Conservation (phyloP, 2,888 invertebrate species). For the Epiblema foenella region DNA sequence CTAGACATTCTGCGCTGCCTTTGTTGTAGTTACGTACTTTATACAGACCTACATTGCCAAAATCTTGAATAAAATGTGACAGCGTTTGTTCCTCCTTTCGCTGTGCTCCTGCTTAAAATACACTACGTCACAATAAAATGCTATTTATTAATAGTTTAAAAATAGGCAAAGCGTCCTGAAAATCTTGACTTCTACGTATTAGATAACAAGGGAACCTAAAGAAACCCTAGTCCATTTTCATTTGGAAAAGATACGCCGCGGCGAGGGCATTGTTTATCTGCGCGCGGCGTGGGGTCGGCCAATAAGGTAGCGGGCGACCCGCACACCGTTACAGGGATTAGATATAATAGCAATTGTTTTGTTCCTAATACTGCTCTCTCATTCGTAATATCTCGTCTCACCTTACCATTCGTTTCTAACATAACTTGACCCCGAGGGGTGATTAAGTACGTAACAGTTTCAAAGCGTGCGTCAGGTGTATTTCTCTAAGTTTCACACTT, state of each 20-base stretch:
- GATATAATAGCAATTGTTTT: slow-evolving; percentile 40
- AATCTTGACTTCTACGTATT: not conserved
- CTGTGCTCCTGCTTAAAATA: no score
- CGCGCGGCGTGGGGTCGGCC: slow-evolving; percentile 69
- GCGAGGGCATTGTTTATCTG: slow-evolving; percentile 68
- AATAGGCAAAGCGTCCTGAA: not conserved
- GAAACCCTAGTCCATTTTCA: slow-evolving; percentile 31
- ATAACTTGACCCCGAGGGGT: not conserved
- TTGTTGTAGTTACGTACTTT: no score
- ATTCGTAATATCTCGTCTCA: not conserved
- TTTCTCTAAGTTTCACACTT: no score
- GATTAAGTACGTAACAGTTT: no score
- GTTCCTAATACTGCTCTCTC: slow-evolving; percentile 25
- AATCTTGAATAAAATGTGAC: no score
- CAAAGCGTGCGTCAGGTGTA: no score
- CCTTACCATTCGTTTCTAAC: not conserved
- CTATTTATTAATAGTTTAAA: not conserved
- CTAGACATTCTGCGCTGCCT: no score
- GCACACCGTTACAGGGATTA: slow-evolving; percentile 50
- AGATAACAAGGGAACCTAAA: not conserved
- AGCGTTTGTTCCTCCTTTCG: no score
- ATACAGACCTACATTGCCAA: no score
- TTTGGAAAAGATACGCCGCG: slow-evolving; percentile 35
- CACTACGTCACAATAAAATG: no score
- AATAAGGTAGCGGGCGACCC: slow-evolving; percentile 70